Evolutionary conservation across 2,797 vertebrate genomes (phyloP).

Genomic region (Brachyrhaphis roseni): DNA sequence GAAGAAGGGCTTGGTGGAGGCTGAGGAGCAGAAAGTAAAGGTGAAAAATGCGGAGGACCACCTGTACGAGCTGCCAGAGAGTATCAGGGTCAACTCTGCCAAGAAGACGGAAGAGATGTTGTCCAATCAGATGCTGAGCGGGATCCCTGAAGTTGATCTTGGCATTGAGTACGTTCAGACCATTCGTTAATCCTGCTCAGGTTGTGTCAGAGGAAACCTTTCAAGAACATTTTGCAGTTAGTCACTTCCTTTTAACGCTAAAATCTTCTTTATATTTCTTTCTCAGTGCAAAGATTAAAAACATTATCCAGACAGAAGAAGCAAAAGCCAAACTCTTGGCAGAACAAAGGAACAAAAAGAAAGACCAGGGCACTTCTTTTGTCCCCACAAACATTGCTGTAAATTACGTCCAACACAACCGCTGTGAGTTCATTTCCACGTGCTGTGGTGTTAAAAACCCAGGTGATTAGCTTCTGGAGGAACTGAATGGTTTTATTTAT

Average conservation of each 20-base stretch:
- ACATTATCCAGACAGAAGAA: constrained; percentile 95
- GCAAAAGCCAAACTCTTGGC: constrained; percentile 95
- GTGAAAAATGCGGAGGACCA: constrained; percentile 94
- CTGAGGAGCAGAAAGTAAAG: constrained; percentile 92
- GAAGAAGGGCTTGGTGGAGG: constrained; percentile 86
- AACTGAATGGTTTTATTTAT: constrained; percentile 2
- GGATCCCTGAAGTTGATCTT: constrained; percentile 96
- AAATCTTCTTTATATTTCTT: constrained; percentile 9
- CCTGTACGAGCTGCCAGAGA: constrained; percentile 94
- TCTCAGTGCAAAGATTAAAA: constrained; percentile 95
- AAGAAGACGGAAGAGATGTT: constrained; percentile 99
- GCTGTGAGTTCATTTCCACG: constrained; percentile 86
- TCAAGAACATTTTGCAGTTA: not conserved
- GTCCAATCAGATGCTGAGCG: constrained; percentile 99
- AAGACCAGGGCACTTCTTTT: constrained; percentile 94
- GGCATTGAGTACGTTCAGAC: constrained; percentile 90
- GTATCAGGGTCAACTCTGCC: constrained; percentile 93
- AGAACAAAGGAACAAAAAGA: constrained; percentile 98
- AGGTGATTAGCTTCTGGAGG: not conserved
- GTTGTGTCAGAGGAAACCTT: not conserved
- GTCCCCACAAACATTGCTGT: constrained; percentile 98
- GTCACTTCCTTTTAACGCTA: not conserved
- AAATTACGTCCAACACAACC: constrained; percentile 97
- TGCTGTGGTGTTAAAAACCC: not conserved
- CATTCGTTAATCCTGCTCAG: not conserved